Base-by-base conservation (phyloP, 53 echinoderm and acorn worm genomes). In the Stichopus horrens region DNA sequence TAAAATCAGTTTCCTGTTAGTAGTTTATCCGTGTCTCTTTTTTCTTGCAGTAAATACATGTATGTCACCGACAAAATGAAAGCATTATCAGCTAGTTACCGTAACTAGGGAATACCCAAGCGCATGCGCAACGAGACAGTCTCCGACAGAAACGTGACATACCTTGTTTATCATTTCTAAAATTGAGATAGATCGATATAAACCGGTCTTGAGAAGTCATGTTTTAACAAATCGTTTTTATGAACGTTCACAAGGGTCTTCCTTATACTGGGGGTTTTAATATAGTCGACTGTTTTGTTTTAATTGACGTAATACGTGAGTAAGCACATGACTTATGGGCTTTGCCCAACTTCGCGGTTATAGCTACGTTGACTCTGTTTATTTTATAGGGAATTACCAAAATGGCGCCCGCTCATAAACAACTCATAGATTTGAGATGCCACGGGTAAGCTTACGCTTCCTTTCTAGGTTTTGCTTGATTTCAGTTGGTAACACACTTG, bases 371-470 rank as follows among this genome's bases (percentile, higher is more conserved):
- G 81, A 58, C 81, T 81, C 37, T 81, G 81, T 81, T 81, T 81
- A 81, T 81, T 81, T 81, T 81, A 81, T 81, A 21, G 58, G 10
- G 81, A 81, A 81, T 81, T 81, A 81, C 52, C 57, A 81, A 81
- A 81, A 81, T 81, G 81, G 81, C 81, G 81, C 81, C 81, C 23
- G 81, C 56, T n/a, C 58, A 58, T 81, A 81, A 81, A 81, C 81
- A 81, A 81, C 57, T 19, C 81, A 19, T 58, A 81, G n/a, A 56
- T 81, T 71, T 71, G 18, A 7, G 71, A 71, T 71, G 37, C 37
- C 37, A 37, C 37, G 37, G 37, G 37, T 37, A 37, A 37, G 37
- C 37, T 2, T 1, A 2, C 71, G 71, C 4, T 68, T 68, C 19
- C 18, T 16, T 16, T 16, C 37, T 71, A 18, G 5, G 18, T 13